These are phyloP conservation scores for Galerucella calmariensis DNA, from an alignment of 2,888 invertebrate species.

Conservation along the genomic window DNA sequence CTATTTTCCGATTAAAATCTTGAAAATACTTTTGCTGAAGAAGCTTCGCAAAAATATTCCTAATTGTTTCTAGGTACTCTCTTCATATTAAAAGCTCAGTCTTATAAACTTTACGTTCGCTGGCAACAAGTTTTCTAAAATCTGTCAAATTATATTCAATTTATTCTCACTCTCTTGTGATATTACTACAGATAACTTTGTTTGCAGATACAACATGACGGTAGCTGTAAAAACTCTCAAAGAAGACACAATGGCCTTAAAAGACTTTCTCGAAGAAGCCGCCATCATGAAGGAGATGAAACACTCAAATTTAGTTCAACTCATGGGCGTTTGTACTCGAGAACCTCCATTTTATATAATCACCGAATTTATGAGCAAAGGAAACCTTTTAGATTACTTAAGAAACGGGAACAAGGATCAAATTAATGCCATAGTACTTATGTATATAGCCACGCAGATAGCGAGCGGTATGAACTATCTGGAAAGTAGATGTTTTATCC, in stretches of 20 bases:
- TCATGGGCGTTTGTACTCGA: constrained; percentile 97
- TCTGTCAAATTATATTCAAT: no score
- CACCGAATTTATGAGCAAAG: constrained; percentile 99
- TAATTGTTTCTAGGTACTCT: no score
- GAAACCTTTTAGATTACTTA: constrained; percentile 96
- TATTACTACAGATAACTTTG: neutral
- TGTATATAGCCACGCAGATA: constrained; percentile 99
- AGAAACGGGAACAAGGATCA: constrained; percentile 86
- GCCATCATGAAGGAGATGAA: constrained; percentile 99
- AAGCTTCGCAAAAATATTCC: no score
- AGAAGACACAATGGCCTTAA: constrained; percentile 99
- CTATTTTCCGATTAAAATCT: no score
- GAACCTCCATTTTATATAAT: constrained; percentile 99
- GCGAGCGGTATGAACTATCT: constrained; percentile 99
- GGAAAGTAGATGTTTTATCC: constrained; percentile 95
- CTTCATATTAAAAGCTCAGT: no score
- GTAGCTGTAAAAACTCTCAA: constrained; percentile 99
- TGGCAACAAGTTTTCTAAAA: no score
- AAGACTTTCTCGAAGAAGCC: constrained; percentile 99
- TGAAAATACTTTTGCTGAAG: no score
- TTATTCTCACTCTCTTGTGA: no score
- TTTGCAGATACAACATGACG: constrained; percentile 83
- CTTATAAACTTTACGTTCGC: no score
- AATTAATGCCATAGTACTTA: constrained; percentile 93
- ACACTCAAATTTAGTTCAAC: constrained; percentile 97